A percentile compares a stretch with the other conserved stretches of the same genome.
phyloP scores from a whole-genome alignment of 2,888 invertebrate genomes.

The Lumbricus terrestris region DNA sequence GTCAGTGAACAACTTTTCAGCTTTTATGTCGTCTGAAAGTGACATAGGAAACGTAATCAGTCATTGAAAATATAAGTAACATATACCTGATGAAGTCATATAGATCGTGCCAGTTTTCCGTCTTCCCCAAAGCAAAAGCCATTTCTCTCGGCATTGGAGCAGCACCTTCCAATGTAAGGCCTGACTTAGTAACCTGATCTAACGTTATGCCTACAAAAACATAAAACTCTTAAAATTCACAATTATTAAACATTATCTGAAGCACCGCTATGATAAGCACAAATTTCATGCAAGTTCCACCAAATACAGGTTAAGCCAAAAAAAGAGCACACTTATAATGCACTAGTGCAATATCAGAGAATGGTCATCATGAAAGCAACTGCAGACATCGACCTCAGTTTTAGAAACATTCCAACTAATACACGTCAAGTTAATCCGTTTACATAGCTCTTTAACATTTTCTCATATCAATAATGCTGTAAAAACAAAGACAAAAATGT shows the following conservation, averaged over 20 bases:
- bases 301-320: not conserved
- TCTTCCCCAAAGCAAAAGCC: slow-evolving; percentile 51
- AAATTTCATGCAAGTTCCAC: not conserved
- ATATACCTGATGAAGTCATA: slow-evolving; percentile 56
- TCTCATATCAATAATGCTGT: not conserved
- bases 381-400: not conserved
- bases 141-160: slow-evolving; percentile 57
- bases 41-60: not conserved
- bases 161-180: slow-evolving; percentile 47
- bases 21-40: no score
- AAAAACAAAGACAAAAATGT: not conserved
- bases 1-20: no score
- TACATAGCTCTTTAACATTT: not conserved
- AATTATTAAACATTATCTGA: not conserved
- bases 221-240: not conserved
- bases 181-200: slow-evolving; percentile 52
- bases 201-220: slow-evolving; percentile 47
- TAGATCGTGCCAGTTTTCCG: slow-evolving; percentile 51
- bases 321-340: not conserved
- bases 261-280: not conserved
- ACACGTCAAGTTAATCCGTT: not conserved
- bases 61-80: not conserved
- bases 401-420: not conserved
- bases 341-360: not conserved
- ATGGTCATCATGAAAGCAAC: not conserved